phyloP scores from a whole-genome alignment of 1,140 invertebrate genomes.

The Drosophila repletoides region DNA sequence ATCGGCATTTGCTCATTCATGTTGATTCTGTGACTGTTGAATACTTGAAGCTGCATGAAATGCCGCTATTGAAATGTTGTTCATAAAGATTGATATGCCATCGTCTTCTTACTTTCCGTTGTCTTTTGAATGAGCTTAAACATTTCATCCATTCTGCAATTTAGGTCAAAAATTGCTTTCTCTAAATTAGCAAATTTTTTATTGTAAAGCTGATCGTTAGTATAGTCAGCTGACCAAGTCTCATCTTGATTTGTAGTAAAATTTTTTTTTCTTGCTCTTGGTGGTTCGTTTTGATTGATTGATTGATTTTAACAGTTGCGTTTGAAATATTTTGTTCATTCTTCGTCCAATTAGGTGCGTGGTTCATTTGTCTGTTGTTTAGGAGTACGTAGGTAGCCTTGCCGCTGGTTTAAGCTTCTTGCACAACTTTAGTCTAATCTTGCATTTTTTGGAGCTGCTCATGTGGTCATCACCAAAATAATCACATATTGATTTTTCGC shows the following conservation, averaged over 20 bases:
- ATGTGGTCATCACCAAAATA: slow-evolving; percentile 19
- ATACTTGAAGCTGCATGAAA: too few relatives aligned
- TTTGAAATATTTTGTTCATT: too few relatives aligned
- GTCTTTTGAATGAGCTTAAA: slow-evolving; percentile 16
- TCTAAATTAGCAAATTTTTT: not conserved
- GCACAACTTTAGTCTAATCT: slow-evolving; percentile 5
- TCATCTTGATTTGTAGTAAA: too few relatives aligned
- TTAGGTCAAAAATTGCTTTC: slow-evolving; percentile 7
- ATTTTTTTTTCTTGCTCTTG: too few relatives aligned
- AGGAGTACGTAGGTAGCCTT: not conserved
- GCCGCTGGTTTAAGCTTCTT: slow-evolving; percentile 13
- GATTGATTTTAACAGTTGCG: too few relatives aligned
- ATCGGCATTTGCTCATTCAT: too few relatives aligned
- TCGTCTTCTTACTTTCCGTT: slow-evolving; percentile 9
- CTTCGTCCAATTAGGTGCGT: too few relatives aligned
- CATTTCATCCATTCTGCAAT: slow-evolving; percentile 15
- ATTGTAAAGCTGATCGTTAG: not conserved
- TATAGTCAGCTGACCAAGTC: too few relatives aligned
- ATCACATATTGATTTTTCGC: slow-evolving; percentile 5
- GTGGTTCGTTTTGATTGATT: too few relatives aligned
- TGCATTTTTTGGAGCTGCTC: slow-evolving; percentile 3
- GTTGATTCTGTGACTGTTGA: too few relatives aligned
- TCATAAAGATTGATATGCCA: too few relatives aligned
- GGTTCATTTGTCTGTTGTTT: not conserved
- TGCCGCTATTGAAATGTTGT: too few relatives aligned